phyloP scores from a whole-genome alignment of 1,140 invertebrate genomes.

The Hypothenemus hampei region DNA sequence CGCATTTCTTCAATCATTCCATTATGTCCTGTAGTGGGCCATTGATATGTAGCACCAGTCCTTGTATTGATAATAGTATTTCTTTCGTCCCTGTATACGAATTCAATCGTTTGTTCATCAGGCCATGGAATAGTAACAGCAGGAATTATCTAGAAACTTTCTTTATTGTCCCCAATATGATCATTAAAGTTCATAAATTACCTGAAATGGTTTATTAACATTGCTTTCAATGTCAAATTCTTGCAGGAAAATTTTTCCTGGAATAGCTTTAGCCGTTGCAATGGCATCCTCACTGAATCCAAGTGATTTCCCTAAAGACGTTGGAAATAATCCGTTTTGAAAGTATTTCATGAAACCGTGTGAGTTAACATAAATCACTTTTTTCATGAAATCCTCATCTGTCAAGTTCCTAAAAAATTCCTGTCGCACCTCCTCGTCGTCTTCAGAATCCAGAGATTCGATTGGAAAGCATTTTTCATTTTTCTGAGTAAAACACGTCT shows the following conservation, averaged over 20 bases:
- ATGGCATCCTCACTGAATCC: constrained; percentile 30
- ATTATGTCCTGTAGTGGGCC: constrained; percentile 58
- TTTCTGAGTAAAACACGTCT: constrained; percentile 24
- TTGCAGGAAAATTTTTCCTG: constrained; percentile 37
- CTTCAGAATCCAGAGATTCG: neutral
- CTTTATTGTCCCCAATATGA: neutral
- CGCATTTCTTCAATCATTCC: constrained; percentile 60
- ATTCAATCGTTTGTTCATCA: constrained; percentile 31
- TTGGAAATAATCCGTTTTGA: constrained; percentile 33
- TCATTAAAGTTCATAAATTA: neutral
- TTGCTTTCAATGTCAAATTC: constrained; percentile 29
- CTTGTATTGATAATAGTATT: constrained; percentile 33
- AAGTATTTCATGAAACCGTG: constrained; percentile 37
- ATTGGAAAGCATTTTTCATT: neutral
- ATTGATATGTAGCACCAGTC: constrained; percentile 48
- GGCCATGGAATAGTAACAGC: constrained; percentile 37
- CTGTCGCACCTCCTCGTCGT: constrained; percentile 10
- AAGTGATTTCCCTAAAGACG: constrained; percentile 30
- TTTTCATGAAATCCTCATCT: constrained; percentile 27
- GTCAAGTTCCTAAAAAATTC: neutral
- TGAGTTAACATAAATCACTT: constrained; percentile 33
- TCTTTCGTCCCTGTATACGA: constrained; percentile 31
- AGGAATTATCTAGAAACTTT: constrained; percentile 31
- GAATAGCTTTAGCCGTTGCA: constrained; percentile 26
- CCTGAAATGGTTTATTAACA: constrained; percentile 23